These are phyloP conservation scores for Hypomecis punctinalis DNA, from an alignment of 2,888 invertebrate species.

Conservation along the genomic window DNA sequence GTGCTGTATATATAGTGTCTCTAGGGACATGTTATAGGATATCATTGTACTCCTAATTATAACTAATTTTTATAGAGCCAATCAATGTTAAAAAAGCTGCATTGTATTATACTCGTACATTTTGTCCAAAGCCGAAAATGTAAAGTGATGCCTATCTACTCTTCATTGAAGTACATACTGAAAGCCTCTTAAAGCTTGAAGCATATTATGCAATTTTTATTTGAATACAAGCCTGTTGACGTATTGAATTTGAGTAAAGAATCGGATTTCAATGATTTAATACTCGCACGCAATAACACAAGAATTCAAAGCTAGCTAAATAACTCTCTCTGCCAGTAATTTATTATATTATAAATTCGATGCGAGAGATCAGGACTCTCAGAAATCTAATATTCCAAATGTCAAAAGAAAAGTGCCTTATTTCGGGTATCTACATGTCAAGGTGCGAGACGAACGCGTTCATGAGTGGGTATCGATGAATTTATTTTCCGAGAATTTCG, in stretches of 20 bases:
- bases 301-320: conserved; percentile 11
- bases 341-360: conserved; percentile 9
- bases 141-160: too few species aligned
- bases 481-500: conserved; percentile 30
- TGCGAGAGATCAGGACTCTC: conserved; percentile 9
- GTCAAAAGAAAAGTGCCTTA: conserved; percentile 23
- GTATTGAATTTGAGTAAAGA: neutral
- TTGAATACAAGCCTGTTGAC: neutral
- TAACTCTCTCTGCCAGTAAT: conserved; percentile 15
- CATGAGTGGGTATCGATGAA: conserved; percentile 27
- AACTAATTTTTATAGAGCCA: too few species aligned
- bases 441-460: conserved; percentile 22
- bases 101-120: too few species aligned
- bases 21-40: too few species aligned
- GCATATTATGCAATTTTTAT: too few species aligned
- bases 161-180: too few species aligned
- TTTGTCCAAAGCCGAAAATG: too few species aligned
- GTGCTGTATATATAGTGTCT: too few species aligned
- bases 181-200: too few species aligned
- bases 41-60: too few species aligned
- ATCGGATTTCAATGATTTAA: conserved; percentile 4
- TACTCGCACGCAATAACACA: conserved; percentile 6
- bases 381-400: conserved; percentile 31
- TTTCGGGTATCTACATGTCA: conserved; percentile 16
- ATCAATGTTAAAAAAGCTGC: too few species aligned